A percentile compares a stretch with the other conserved stretches of the same genome.
Conservation (phyloP, 2,888 invertebrate genomes). For the Orthosia incerta region DNA sequence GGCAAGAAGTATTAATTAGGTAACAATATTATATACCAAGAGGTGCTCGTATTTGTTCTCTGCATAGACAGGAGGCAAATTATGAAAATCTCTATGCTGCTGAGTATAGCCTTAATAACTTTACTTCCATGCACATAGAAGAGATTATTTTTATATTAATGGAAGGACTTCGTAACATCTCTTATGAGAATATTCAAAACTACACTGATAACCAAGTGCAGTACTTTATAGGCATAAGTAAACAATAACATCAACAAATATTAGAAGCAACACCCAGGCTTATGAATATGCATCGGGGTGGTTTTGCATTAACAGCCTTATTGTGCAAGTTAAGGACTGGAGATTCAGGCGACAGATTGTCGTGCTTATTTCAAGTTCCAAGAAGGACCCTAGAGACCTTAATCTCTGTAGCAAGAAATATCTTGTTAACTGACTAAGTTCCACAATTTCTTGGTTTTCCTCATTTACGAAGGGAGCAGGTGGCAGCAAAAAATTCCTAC, state of each 20-base stretch:
- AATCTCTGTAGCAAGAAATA: constrained; percentile 31
- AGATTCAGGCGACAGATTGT: constrained; percentile 30
- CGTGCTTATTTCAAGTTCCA: constrained; percentile 35
- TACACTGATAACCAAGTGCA: constrained; percentile 17
- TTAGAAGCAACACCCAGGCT: constrained; percentile 8
- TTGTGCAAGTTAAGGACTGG: constrained; percentile 36
- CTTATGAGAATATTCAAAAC: constrained; percentile 27
- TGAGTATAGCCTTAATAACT: constrained; percentile 20
- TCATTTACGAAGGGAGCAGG: constrained; percentile 8
- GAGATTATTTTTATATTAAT: constrained; percentile 29
- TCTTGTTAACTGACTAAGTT: constrained; percentile 23
- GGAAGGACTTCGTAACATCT: constrained; percentile 11
- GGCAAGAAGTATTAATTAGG: background rate
- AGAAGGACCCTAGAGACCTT: constrained; percentile 44
- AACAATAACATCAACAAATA: constrained; percentile 16
- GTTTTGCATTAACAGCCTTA: constrained; percentile 35
- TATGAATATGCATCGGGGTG: constrained; percentile 16
- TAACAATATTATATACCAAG: constrained; percentile 22
- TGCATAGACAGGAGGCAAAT: background rate
- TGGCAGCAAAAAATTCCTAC: background rate
- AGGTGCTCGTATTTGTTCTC: constrained; percentile 19
- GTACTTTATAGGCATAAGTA: constrained; percentile 18
- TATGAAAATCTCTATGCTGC: constrained; percentile 13
- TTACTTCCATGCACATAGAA: constrained; percentile 11
- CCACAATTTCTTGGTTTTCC: constrained; percentile 30